Evolutionary conservation across 2,113 vertebrate species (phyloP), one percentile per base, ranked within the genome.

Genomic region (Nettapus auritus): DNA sequence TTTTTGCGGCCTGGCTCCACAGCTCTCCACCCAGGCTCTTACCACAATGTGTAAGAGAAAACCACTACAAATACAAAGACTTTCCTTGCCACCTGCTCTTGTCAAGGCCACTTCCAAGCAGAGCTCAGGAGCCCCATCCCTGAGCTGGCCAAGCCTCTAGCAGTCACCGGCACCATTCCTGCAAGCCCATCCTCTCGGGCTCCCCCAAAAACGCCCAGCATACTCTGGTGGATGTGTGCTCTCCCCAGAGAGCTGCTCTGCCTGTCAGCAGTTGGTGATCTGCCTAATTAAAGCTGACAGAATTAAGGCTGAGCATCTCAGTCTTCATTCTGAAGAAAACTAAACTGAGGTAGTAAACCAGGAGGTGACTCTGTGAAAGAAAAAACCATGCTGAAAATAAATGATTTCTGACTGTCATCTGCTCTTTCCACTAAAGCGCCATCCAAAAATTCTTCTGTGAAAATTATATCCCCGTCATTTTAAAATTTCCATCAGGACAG

Each of bases 151-250:
- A 71, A 26, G 33, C n/a, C 64, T 56, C 63, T 44, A 71, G 31
- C 42, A 53, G 67, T 36, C 59, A 38, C 36, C 28, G 23, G 17
- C 11, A 73, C 33, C 28, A 6, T 69, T 36, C 36, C 63, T 36
- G n/a, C 52, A 76, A 77, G 29, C 14, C 57, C 46, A 82, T 67
- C 73, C 52, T 18, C 17, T 38, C 36, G 57, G 36, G 38, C 38
- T 86, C 6, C 26, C 21, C 33, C 48, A 34, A 63, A 84, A 85
- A 42, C 5, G 2, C 13, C 8, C 19, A 40, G 9, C 0, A 0
- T 42, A 13, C 14, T 79, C 36, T 57, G 19, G 34, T 17, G 33
- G 25, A 31, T 33, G 15, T 6, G 21, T 63, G 64, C 34, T 40
- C 33, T 84, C 42, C 52, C 34, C 63, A 42, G 31, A 12, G 55